Evolutionary conservation across 2,797 vertebrate species (phyloP).

Genomic region (Octomys mimax): DNA sequence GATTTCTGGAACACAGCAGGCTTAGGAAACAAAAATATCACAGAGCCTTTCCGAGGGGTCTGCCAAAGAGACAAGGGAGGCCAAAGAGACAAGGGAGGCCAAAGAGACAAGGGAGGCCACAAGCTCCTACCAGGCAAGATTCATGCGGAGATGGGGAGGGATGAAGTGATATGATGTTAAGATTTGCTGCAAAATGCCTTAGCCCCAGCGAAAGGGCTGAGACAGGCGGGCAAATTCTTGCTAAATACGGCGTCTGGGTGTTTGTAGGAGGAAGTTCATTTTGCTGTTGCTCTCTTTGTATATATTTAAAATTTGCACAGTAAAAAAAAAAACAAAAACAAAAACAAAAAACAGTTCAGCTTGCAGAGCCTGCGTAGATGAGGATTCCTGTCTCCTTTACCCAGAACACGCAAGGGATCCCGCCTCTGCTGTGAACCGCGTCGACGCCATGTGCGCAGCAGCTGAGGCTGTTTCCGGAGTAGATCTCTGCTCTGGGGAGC

Average conservation of each 20-base stretch:
- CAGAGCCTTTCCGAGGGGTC: background rate
- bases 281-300: background rate
- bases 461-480: background rate
- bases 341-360: background rate
- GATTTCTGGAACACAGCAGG: background rate
- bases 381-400: background rate
- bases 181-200: slow-evolving; percentile 2
- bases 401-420: background rate
- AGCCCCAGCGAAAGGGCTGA: background rate
- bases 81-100: background rate
- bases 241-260: background rate
- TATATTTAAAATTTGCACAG: slow-evolving; percentile 42
- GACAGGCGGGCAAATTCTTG: background rate
- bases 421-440: background rate
- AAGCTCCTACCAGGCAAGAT: background rate
- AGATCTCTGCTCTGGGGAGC: background rate
- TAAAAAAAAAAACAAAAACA: background rate
- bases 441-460: background rate
- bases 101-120: slow-evolving; percentile 2
- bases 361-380: background rate
- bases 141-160: background rate
- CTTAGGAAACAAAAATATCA: slow-evolving; percentile 9
- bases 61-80: slow-evolving; percentile 12
- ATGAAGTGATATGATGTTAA: background rate
- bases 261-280: background rate